Base-by-base conservation (phyloP, 2,797 vertebrate species). In the Psittacula echo region DNA sequence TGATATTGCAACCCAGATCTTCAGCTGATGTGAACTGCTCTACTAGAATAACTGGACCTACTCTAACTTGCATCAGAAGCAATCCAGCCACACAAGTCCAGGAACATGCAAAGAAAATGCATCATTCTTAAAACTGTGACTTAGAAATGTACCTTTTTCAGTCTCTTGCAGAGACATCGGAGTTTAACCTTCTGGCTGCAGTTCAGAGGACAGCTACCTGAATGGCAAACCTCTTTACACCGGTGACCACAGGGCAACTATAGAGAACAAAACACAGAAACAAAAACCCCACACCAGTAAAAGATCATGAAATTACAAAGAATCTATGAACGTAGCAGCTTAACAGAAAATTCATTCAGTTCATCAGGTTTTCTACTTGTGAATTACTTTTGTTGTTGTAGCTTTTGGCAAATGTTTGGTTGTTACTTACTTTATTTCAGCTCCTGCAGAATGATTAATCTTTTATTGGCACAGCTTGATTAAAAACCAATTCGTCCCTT, bases 161-260 rank as follows among this genome's bases (percentile, higher is more conserved):
- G 98, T 95, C 99, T 99, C 95, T 98, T 99, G 97, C 99, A 99
- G 76, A 99, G 98, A 96, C 99, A 99, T 50, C 98, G 97, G 70
- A 99, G 96, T 95, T 99, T 99, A 85, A 99, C 99, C 95, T 98
- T 99, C 97, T 99, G 99, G 88, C 97, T 98, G 96, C 99, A 99
- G 79, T 97, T 98, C 84, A 98, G 97, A 83, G 97, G 98, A 97
- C 99, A 99, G 74, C 91, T 97, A 53, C 98, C 99, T 34, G 98
- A 97, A 96, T 99, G 99, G 93, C 99, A 99, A 68, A 98, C 92
- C 96, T 98, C 98, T 96, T 99, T 99, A 97, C 99, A 99, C 73
- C 99, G 98, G 95, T 99, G 99, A 58, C 99, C 98, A 96, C 99
- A 99, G 39, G 97, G 96, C 97, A 99, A 96, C 99, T 99, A 62